These are phyloP conservation scores for Ophioninae sp. DNA, from an alignment of 2,888 invertebrate species.

Conservation along the genomic window DNA sequence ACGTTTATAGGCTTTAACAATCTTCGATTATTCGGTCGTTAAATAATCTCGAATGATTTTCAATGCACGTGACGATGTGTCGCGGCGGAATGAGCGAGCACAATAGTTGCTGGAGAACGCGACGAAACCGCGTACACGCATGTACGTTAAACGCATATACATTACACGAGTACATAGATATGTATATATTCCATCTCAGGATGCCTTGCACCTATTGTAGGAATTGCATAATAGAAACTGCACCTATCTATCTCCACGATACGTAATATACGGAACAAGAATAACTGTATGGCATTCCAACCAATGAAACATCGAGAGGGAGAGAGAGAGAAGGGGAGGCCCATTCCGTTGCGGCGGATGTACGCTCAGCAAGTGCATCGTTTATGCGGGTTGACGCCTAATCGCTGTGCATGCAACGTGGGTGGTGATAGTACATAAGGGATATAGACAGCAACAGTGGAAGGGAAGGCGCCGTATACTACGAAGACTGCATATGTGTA, in stretches of 20 bases:
- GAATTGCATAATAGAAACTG: slow-evolving; percentile 25
- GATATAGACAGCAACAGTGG: slow-evolving; percentile 44
- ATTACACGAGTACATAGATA: slow-evolving; percentile 3
- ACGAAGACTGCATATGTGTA: slow-evolving; percentile 16
- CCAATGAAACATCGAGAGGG: slow-evolving; percentile 6
- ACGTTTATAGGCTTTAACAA: background rate
- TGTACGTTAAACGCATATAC: slow-evolving; percentile 4
- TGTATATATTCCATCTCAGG: slow-evolving; percentile 21
- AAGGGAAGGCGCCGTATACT: slow-evolving; percentile 25
- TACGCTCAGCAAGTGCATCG: slow-evolving; percentile 66
- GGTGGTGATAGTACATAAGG: slow-evolving; percentile 63
- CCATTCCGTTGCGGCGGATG: slow-evolving; percentile 57
- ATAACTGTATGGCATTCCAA: background rate
- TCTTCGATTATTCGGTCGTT: background rate
- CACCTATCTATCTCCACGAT: slow-evolving; percentile 24
- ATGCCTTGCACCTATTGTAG: slow-evolving; percentile 15
- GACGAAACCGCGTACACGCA: slow-evolving; percentile 1
- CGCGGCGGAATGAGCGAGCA: slow-evolving; percentile 5
- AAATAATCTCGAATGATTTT: slow-evolving; percentile 11
- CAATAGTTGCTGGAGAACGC: background rate
- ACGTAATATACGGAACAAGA: slow-evolving; percentile 19
- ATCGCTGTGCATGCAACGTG: slow-evolving; percentile 65
- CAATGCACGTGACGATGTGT: slow-evolving; percentile 2
- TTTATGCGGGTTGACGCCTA: slow-evolving; percentile 68
- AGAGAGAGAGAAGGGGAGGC: slow-evolving; percentile 12